Base-by-base conservation (phyloP, 2,888 invertebrate species). In the Eristalinus sepulchralis region DNA sequence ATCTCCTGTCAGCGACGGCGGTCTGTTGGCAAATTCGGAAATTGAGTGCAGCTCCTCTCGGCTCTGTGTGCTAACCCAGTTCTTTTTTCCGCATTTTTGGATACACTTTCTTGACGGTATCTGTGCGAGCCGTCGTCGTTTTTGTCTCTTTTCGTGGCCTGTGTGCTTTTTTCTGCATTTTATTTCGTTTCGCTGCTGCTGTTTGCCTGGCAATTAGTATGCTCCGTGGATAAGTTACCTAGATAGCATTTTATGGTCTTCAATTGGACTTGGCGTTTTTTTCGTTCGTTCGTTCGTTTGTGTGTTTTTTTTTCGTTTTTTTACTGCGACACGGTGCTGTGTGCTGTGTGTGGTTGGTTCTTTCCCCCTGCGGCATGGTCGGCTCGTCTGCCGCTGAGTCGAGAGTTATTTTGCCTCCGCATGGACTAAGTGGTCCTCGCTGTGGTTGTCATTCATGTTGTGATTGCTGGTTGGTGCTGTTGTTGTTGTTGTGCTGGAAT, bases 181-280 rank as follows among this genome's bases (percentile, higher is more conserved):
- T 60, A 39, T n/a, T 63, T 53, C 63, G 27, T 57, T 60, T 47
- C 57, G 57, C 34, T 79, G 59, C 66, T 72, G 64, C 62, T 76
- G 33, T 72, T 75, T 67, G 75, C 67, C 75, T 62, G 59, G 64
- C 78, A 83, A 86, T 86, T 86, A 86, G 86, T 86, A 86, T 86
- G 86, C 86, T 83, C 33, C 27, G 62, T 36, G 86, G 86, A 86
- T 86, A 83, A 78, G 75, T 83, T 86, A 86, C 86, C 86, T 86
- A 86, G 86, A 86, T 86, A 86, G 83, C 73, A 83, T 82, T 86
- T 86, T 79, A 79, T 83, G 70, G 86, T 86, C 83, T 86, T 86
- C 86, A 82, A 76, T 86, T 77, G 57, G 63, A 80, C 39, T 66
- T 64, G 24, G 24, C 22, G 11, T 57, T n/a, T 13, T 11, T 57